phyloP scores from a whole-genome alignment of 2,113 vertebrate species.

The Hucho hucho region DNA sequence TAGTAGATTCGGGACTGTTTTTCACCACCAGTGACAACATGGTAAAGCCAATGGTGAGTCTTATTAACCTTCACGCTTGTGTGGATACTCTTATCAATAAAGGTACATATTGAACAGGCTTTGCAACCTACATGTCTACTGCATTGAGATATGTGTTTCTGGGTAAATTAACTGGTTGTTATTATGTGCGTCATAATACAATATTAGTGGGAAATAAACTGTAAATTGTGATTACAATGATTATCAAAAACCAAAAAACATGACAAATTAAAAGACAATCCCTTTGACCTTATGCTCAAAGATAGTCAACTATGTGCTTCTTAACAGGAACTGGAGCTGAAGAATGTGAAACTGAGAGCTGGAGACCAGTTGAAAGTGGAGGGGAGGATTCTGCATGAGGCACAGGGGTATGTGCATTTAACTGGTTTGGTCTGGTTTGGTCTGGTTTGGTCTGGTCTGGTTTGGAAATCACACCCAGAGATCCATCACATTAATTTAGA shows the following conservation, averaged over 20 bases:
- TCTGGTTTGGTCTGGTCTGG: background rate
- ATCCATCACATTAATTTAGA: background rate
- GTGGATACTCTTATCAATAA: no score
- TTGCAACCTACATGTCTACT: no score
- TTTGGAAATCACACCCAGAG: background rate
- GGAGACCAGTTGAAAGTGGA: conserved; percentile 80
- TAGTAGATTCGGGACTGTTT: background rate
- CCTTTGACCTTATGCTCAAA: background rate
- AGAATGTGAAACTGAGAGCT: conserved; percentile 70
- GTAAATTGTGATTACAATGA: no score
- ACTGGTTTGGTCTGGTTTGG: background rate
- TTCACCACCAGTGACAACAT: background rate
- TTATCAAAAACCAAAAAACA: background rate
- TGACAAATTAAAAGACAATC: background rate
- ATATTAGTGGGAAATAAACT: no score
- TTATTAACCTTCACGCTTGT: background rate
- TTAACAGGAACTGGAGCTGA: conserved; percentile 72
- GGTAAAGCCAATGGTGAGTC: background rate
- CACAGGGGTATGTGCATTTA: conserved; percentile 61
- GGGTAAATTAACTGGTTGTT: no score
- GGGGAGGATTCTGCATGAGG: conserved; percentile 67
- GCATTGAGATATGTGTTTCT: no score
- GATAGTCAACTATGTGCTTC: background rate
- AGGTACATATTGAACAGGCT: no score
- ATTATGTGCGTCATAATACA: no score